Base-by-base conservation (phyloP, 2,797 vertebrate genomes). In the Malacoraja senta region DNA sequence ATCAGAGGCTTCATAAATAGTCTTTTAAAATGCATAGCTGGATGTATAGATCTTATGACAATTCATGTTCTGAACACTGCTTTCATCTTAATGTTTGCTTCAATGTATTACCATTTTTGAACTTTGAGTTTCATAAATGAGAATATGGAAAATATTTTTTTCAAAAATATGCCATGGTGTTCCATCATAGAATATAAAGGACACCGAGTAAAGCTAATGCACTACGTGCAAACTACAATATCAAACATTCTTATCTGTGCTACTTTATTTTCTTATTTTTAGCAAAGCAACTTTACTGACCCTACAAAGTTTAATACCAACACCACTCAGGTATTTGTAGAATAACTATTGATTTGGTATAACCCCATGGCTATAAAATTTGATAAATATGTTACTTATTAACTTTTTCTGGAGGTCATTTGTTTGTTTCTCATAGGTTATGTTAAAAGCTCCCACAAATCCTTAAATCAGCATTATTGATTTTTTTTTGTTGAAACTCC, bases 311-410 rank as follows among this genome's bases (percentile, higher is more conserved):
- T 92, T 76, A 53, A 92, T 76, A 92, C 90, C 95, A 94, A 94
- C 95, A 96, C 95, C 94, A 94, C 95, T 95, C 96, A 95, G 95
- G 96, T 96, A 97, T 97, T 96, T 97, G 95, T 96, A 95, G 96
- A 95, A 95, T 94, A 76, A 94, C 94, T 97, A 97, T 97, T 96
- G 97, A 97, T 97, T 96, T 95, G 96, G 96, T 97, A 95, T 96
- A 97, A 96, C 95, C 95, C 96, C 95, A 15, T 94, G 94, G 96
- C 97, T 96, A 96, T 97, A 96, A 96, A 94, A 94, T 95, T 94
- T 97, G 97, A 97, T 96, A 96, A 97, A 95, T 93, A 95, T 95
- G 95, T 98, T 97, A 97, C 96, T 86, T 94, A 96, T 96, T 97
- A 97, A 96, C 95, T 95, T 93, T 74, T 94, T 94, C 94, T 95